Conservation (phyloP, 2,113 vertebrate genomes). For the Xyliphius kryptos region DNA sequence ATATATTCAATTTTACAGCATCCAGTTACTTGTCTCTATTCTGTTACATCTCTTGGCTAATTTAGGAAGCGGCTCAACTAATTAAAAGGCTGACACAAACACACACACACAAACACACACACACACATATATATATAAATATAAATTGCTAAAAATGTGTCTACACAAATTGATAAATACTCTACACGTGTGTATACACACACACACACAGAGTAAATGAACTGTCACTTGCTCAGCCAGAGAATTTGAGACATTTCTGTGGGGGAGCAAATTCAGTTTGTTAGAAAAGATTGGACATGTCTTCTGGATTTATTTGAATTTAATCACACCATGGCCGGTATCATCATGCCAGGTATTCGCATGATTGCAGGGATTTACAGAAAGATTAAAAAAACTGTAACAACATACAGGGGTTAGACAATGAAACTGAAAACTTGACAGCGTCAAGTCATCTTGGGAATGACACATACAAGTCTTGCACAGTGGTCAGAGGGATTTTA, state of each 20-base stretch:
- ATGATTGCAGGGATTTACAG: not conserved
- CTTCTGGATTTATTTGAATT: not conserved
- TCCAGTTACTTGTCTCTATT: constrained; percentile 48
- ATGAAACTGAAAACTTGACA: too few species aligned
- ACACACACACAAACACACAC: too few species aligned
- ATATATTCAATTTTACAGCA: constrained; percentile 47
- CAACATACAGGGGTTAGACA: too few species aligned
- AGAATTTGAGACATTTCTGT: constrained; percentile 6
- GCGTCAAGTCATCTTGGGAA: too few species aligned
- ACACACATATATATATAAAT: not conserved
- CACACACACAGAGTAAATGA: not conserved
- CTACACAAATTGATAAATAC: constrained; percentile 1
- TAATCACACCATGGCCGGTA: constrained; percentile 5
- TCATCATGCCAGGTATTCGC: not conserved
- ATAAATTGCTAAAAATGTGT: not conserved
- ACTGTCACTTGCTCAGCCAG: not conserved
- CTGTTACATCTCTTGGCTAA: constrained; percentile 46
- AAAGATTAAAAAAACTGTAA: not conserved
- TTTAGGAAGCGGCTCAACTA: constrained; percentile 19
- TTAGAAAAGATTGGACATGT: not conserved
- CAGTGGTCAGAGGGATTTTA: too few species aligned
- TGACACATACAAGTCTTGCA: too few species aligned
- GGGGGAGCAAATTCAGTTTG: not conserved
- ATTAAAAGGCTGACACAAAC: constrained; percentile 40
- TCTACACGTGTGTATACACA: not conserved